Conservation (phyloP, 1,140 invertebrate species). For the Apolygus lucorum region DNA sequence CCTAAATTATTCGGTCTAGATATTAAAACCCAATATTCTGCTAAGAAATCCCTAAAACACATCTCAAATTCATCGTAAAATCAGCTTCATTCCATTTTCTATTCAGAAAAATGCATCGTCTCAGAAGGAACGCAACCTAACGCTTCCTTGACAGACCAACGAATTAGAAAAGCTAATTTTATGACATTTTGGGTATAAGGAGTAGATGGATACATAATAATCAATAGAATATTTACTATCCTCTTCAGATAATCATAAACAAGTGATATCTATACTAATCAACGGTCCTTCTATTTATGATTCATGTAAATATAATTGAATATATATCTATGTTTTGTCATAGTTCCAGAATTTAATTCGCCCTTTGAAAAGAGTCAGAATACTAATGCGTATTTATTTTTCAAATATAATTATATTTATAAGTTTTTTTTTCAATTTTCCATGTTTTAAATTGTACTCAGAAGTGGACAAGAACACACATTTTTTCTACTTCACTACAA, state of each 20-base stretch:
- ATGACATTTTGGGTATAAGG: too few relatives aligned
- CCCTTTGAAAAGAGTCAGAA: not conserved
- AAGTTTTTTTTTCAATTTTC: not conserved
- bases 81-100: too few relatives aligned
- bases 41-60: too few relatives aligned
- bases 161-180: too few relatives aligned
- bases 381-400: too few relatives aligned
- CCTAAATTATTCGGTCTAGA: too few relatives aligned
- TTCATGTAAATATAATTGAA: not conserved
- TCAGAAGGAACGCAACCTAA: too few relatives aligned
- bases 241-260: not conserved
- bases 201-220: too few relatives aligned
- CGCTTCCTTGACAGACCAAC: too few relatives aligned
- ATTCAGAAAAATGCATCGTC: too few relatives aligned
- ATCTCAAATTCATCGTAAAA: too few relatives aligned
- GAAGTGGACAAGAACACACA: not conserved
- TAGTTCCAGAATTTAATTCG: not conserved
- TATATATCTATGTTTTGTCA: not conserved
- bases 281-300: not conserved
- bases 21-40: too few relatives aligned
- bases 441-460: not conserved
- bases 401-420: not conserved
- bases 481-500: not conserved
- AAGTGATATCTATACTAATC: not conserved
- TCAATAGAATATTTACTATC: not conserved